A percentile compares a stretch with the other conserved stretches of the same genome.
These are phyloP conservation scores for Cydia amplana DNA, from an alignment of 1,140 invertebrate species.

Conservation along the genomic window DNA sequence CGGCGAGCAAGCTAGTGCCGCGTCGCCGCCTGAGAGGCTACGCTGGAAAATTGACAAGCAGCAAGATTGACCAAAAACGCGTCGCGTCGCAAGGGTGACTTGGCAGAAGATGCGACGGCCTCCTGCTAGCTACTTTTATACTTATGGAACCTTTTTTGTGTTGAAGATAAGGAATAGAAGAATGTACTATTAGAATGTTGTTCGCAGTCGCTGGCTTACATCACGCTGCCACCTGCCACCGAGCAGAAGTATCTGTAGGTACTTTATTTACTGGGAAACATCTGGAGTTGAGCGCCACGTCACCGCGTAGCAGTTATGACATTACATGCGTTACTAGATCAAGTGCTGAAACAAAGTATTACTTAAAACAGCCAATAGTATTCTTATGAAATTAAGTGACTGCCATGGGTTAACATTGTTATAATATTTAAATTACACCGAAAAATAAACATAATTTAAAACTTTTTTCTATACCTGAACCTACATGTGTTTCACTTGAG, in stretches of 20 bases:
- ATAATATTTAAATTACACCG: too few species aligned
- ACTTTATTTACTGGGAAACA: neutral
- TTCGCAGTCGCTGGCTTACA: neutral
- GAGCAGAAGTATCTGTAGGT: neutral
- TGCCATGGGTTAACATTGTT: too few species aligned
- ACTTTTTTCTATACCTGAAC: too few species aligned
- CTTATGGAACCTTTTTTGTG: neutral
- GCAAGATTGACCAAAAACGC: neutral
- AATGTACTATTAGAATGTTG: neutral
- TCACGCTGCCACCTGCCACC: neutral
- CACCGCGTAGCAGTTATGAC: neutral
- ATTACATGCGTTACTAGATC: neutral
- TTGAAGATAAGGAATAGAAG: neutral
- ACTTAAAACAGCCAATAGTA: neutral
- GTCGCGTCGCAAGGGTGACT: neutral
- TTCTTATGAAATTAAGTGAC: neutral
- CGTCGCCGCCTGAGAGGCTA: neutral
- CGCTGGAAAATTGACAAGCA: neutral
- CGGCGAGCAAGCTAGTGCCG: conserved; percentile 34
- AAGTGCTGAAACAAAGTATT: neutral
- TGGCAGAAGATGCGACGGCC: neutral
- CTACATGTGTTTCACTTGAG: too few species aligned
- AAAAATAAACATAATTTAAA: too few species aligned
- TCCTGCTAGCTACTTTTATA: neutral
- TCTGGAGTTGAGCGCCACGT: neutral